These are phyloP conservation scores for Pseudoips prasinana DNA, from an alignment of 2,888 invertebrate genomes.

Conservation along the genomic window DNA sequence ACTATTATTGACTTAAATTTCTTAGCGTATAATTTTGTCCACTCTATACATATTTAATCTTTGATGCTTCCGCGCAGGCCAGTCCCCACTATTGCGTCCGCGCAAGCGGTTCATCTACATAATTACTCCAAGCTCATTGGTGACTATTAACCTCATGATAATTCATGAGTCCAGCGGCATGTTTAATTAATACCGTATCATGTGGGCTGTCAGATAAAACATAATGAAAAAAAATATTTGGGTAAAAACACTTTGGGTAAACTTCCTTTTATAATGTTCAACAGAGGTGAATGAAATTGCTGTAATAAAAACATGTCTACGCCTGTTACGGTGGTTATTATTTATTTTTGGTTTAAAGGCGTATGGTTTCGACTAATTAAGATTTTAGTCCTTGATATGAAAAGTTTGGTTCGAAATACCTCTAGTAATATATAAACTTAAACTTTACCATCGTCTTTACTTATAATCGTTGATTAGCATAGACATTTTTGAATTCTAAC, in stretches of 20 bases:
- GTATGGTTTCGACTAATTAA: slow-evolving; percentile 12
- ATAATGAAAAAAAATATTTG: slow-evolving; percentile 49
- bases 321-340: slow-evolving; percentile 21
- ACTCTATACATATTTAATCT: slow-evolving; percentile 21
- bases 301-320: slow-evolving; percentile 34
- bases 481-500: too few relatives aligned
- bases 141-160: slow-evolving; percentile 80
- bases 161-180: slow-evolving; percentile 65
- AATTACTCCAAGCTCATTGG: slow-evolving; percentile 80
- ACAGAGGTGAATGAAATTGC: slow-evolving; percentile 36
- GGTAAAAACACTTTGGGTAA: slow-evolving; percentile 26
- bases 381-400: slow-evolving; percentile 11
- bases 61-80: slow-evolving; percentile 26
- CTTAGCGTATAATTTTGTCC: too few relatives aligned
- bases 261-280: slow-evolving; percentile 33
- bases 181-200: slow-evolving; percentile 77
- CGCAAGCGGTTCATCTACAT: slow-evolving; percentile 74
- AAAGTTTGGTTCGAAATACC: too few relatives aligned
- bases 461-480: too few relatives aligned
- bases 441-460: too few relatives aligned
- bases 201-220: slow-evolving; percentile 74
- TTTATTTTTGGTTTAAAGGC: slow-evolving; percentile 19
- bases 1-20: too few relatives aligned
- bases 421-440: too few relatives aligned
- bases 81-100: slow-evolving; percentile 51